Base-by-base conservation (phyloP, 2,113 vertebrate species). In the Atherinomorus stipes region DNA sequence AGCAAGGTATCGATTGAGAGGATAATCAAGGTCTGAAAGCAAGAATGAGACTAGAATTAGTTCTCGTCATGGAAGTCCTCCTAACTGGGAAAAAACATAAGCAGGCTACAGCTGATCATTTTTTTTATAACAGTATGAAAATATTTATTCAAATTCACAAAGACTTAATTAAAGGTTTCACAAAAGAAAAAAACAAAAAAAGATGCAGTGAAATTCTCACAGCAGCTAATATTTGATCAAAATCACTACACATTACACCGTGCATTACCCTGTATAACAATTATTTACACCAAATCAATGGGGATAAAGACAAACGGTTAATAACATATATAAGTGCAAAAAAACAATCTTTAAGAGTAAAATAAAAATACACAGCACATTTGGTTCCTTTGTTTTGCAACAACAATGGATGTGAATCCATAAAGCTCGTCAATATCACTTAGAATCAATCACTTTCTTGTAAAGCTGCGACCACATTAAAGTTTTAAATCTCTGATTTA, bases 231-330 rank as follows among this genome's bases (percentile, higher is more conserved):
- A n/a, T n/a, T n/a, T n/a, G n/a, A n/a, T n/a, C n/a, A n/a, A n/a
- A n/a, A n/a, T n/a, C n/a, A n/a, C n/a, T n/a, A n/a, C n/a, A n/a
- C n/a, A 34, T 34, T 34, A 6, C 1, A 9, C 9, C 9, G 8
- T 34, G 7, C 34, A 58, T 44, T 57, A 58, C 65, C 28, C 62
- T 6, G 1, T 59, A n/a, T n/a, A n/a, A 22, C 42, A 66, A 68
- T 75, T 74, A 76, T 78, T 78, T 54, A 13, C 49, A 68, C 18
- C 52, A 22, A 76, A 68, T 79, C 79, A 65, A 80, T 71, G 57
- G 28, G 3, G 40, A 63, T 52, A 57, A 23, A 66, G 57, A 56
- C 65, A 74, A 76, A 25, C 21, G 52, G 23, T 84, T 56, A 54
- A 61, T 74, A 81, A 63, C 1, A 2, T 13, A 38, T 26, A 52